Evolutionary conservation across 2,888 invertebrate genomes (phyloP).

Genomic region (Reticulitermes lucifugus): DNA sequence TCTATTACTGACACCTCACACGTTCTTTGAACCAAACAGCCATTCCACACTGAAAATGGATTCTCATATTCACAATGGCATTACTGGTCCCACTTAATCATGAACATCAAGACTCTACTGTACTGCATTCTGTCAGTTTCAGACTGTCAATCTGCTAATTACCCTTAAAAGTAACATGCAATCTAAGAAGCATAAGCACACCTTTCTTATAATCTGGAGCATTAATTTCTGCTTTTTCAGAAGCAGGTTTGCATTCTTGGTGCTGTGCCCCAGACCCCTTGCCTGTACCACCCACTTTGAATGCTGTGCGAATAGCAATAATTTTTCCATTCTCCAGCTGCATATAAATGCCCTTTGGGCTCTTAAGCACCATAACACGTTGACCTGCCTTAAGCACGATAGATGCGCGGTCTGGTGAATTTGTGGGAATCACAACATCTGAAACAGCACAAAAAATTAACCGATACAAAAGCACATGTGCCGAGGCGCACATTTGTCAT

Average conservation of each 20-base stretch:
- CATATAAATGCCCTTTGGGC: conserved; percentile 96
- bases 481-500: too few relatives aligned
- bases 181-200: neutral
- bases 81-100: too few relatives aligned
- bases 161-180: too few relatives aligned
- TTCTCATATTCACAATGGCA: too few relatives aligned
- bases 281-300: conserved; percentile 72
- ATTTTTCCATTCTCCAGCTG: conserved; percentile 94
- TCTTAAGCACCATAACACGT: conserved; percentile 93
- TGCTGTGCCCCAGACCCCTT: conserved; percentile 60
- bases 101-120: too few relatives aligned
- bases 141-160: too few relatives aligned
- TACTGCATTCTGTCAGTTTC: too few relatives aligned
- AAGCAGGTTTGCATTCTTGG: conserved; percentile 60
- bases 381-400: conserved; percentile 94
- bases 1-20: too few relatives aligned
- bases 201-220: conserved; percentile 49
- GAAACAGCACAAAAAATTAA: conserved; percentile 50
- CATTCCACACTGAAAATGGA: too few relatives aligned
- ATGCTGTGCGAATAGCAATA: conserved; percentile 87
- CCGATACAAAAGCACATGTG: conserved; percentile 21
- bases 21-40: too few relatives aligned
- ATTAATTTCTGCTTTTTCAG: conserved; percentile 45
- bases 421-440: conserved; percentile 94
- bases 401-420: conserved; percentile 88